phyloP scores from a whole-genome alignment of 2,113 vertebrate genomes.

The Tetrax tetrax region DNA sequence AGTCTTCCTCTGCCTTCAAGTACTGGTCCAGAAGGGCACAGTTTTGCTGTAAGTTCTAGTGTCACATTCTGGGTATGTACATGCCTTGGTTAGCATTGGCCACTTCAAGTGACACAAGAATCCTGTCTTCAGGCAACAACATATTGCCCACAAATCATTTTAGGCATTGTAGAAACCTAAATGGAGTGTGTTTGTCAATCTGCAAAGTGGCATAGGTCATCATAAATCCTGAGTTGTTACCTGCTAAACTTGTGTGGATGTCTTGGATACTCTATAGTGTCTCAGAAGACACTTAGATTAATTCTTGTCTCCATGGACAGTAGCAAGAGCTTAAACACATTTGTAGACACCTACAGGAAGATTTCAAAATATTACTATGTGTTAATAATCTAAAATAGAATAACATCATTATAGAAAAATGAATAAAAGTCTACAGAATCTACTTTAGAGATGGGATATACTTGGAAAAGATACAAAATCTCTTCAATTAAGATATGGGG shows the following conservation, averaged over 20 bases:
- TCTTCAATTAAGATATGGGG: neutral
- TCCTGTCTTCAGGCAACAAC: neutral
- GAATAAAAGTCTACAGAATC: neutral
- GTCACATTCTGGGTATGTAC: neutral
- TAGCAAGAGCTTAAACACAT: neutral
- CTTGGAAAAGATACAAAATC: neutral
- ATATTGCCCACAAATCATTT: neutral
- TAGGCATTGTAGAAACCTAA: neutral
- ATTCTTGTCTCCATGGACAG: neutral
- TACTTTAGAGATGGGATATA: neutral
- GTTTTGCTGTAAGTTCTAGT: neutral
- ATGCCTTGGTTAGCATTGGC: neutral
- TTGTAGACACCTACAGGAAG: neutral
- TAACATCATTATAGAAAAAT: neutral
- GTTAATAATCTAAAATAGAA: neutral
- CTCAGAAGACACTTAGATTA: neutral
- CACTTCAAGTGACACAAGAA: neutral
- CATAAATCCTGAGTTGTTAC: neutral
- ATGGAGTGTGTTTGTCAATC: neutral
- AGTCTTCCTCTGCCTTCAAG: neutral
- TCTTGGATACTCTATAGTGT: neutral
- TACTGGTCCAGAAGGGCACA: neutral
- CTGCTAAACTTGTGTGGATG: rapidly evolving
- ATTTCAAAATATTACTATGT: neutral
- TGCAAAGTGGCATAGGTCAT: neutral